phyloP scores from a whole-genome alignment of 2,797 vertebrate genomes.

The Smutsia gigantea region DNA sequence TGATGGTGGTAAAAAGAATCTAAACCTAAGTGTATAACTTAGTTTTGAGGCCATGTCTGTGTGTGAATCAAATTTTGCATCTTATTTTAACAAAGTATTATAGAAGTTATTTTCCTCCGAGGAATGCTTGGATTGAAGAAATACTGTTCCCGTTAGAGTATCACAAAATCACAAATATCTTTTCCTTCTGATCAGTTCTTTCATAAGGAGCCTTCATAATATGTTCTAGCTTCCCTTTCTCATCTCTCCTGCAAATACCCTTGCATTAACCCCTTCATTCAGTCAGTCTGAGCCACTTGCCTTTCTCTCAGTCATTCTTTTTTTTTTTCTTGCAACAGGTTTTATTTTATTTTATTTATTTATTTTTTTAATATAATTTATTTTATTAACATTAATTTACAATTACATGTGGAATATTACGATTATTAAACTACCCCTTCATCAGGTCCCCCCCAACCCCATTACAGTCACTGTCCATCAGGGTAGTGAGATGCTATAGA shows the following conservation, averaged over 20 bases:
- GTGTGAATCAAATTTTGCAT: constrained; percentile 33
- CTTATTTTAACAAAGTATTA: not conserved
- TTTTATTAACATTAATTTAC: no score
- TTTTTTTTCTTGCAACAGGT: no score
- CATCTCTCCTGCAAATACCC: not conserved
- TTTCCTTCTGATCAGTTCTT: constrained; percentile 27
- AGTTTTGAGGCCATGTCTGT: constrained; percentile 25
- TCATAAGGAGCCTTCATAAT: constrained; percentile 7
- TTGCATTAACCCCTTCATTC: not conserved
- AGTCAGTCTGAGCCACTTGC: not conserved
- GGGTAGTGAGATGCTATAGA: no score
- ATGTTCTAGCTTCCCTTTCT: not conserved
- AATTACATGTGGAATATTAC: no score
- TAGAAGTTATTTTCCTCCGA: constrained; percentile 38
- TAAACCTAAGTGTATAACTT: not conserved
- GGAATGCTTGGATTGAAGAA: constrained; percentile 37
- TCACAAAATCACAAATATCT: not conserved
- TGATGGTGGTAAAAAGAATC: not conserved
- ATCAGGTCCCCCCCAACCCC: no score
- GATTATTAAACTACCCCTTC: no score
- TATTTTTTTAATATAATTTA: no score
- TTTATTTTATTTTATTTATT: no score
- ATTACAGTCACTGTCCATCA: no score
- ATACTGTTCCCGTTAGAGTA: not conserved
- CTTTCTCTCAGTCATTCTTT: constrained; percentile 7